Conservation (phyloP, 1,140 invertebrate species). For the Solen grandis region DNA sequence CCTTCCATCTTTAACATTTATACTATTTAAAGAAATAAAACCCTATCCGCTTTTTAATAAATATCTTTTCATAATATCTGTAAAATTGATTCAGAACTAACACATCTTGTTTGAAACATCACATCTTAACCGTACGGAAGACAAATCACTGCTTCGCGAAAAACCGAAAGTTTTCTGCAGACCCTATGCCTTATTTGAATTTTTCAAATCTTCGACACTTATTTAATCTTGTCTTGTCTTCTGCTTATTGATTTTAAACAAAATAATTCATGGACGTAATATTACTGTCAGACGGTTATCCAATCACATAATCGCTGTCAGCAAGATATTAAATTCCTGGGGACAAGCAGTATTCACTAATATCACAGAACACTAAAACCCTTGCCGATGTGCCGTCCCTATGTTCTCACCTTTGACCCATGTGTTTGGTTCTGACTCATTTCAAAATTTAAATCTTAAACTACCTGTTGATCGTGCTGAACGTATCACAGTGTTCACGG, state of each 20-base stretch:
- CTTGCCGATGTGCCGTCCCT: constrained; percentile 45
- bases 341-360: constrained; percentile 12
- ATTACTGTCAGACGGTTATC: constrained; percentile 42
- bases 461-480: constrained; percentile 18
- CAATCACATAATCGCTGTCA: constrained; percentile 39
- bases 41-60: constrained; percentile 23
- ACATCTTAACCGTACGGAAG: no score
- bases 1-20: constrained; percentile 66
- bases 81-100: no score
- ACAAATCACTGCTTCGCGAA: background rate
- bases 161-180: background rate
- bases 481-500: background rate
- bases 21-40: constrained; percentile 52
- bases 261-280: constrained; percentile 49
- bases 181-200: background rate
- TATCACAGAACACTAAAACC: constrained; percentile 40
- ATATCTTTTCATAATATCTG: no score
- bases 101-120: no score
- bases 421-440: constrained; percentile 55
- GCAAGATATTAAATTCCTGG: constrained; percentile 52
- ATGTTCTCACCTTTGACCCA: constrained; percentile 39
- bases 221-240: constrained; percentile 32
- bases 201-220: constrained; percentile 33
- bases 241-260: constrained; percentile 51
- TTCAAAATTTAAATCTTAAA: constrained; percentile 52